Base-by-base conservation (phyloP, 2,797 vertebrate species). In the Pitangus sulphuratus region DNA sequence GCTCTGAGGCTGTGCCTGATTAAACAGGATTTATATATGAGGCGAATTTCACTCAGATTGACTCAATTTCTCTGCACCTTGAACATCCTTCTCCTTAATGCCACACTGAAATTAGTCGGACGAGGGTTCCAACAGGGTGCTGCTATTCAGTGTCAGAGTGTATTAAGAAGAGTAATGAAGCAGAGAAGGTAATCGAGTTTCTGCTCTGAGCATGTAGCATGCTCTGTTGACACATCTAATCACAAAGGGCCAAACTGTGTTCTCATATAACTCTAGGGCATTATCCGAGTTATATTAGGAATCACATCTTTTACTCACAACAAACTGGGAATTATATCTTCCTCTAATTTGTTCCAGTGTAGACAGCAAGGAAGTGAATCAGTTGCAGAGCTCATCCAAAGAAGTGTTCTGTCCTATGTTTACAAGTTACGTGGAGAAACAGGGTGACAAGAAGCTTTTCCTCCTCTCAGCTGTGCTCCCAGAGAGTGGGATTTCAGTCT, bases 141-240 rank as follows among this genome's bases (percentile, higher is more conserved):
- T 94, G 70, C 89, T 96, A 94, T 70, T 88, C 89, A 60, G 77
- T 82, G 85, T 79, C 94, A 96, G 94, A 88, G 89, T 60, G 83
- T 56, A 96, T 96, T 96, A 97, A 77, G 93, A 84, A 93, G 80
- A 95, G 91, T 91, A 96, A 96, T 93, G 95, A 93, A 94, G 91
- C 92, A 84, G 84, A 76, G 94, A 91, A 88, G 58, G 91, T 66
- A 96, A 96, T 95, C 6, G 51, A 90, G 95, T 95, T 90, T 95
- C 90, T 96, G 85, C 95, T 87, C 89, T 84, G 89, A 94, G 84
- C 79, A 42, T 77, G 83, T 78, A 91, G 87, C 74, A 86, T 66
- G 85, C 72, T 86, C 89, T 79, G 78, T 80, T 94, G 87, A 96
- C 92, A 96, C 92, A 88, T 88, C 87, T 88, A 90, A 96, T 92